Percentiles rank a stretch among this genome's conserved stretches.
Conservation (phyloP, 2,797 vertebrate species). For the Lacerta agilis region DNA sequence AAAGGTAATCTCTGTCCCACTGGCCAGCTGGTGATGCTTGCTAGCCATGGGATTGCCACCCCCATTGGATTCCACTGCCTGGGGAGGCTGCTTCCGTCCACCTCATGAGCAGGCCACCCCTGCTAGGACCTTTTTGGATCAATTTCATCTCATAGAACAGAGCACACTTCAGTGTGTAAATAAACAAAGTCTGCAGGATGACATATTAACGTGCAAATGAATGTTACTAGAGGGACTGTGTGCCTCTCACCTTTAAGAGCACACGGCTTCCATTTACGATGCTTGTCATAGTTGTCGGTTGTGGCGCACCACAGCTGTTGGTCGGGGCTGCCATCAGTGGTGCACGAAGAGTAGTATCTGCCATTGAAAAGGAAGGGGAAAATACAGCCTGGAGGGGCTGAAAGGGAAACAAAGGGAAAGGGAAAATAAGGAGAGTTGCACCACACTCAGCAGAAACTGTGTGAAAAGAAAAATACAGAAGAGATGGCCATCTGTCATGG, state of each 20-base stretch:
- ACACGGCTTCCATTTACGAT: not conserved
- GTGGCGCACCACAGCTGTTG: slow-evolving; percentile 3
- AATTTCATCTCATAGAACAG: not conserved
- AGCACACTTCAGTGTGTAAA: not conserved
- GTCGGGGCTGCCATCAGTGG: not conserved
- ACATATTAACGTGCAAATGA: not conserved
- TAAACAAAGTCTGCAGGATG: not conserved
- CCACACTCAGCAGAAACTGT: not conserved
- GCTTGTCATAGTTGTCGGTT: not conserved
- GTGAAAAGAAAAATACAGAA: not conserved
- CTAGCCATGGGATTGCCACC: no score
- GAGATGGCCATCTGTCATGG: no score
- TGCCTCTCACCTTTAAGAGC: not conserved
- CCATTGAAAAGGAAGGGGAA: slow-evolving; percentile 3
- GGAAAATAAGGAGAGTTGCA: not conserved
- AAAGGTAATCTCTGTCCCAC: no score
- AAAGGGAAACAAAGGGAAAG: not conserved
- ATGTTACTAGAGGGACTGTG: not conserved
- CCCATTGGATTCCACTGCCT: no score
- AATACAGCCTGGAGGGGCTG: not conserved
- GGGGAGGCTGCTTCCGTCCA: no score
- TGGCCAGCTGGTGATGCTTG: no score
- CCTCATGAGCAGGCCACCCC: not conserved
- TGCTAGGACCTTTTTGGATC: not conserved
- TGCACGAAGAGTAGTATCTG: not conserved